phyloP scores from a whole-genome alignment of 2,113 vertebrate species.

The Cottus gobio region DNA sequence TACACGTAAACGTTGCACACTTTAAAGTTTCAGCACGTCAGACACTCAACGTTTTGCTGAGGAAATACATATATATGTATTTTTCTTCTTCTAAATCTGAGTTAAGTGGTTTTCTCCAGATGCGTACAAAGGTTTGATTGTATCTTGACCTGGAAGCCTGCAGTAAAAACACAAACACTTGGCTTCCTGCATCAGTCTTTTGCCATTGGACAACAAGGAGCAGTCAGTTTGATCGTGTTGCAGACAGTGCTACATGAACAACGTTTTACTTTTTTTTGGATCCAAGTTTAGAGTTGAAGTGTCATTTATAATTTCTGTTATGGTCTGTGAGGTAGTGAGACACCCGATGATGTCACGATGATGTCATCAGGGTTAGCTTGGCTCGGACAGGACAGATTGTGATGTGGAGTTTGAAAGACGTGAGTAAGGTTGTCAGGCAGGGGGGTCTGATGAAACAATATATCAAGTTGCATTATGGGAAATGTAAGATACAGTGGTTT shows the following conservation, averaged over 20 bases:
- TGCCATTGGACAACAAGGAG: slow-evolving; percentile 20
- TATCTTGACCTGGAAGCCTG: slow-evolving; percentile 1
- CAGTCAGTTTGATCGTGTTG: background rate
- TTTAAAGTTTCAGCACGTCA: background rate
- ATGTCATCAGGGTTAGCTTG: background rate
- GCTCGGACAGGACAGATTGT: background rate
- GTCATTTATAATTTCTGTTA: too few species aligned
- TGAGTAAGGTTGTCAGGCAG: too few species aligned
- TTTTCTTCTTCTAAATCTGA: background rate
- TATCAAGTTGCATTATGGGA: too few species aligned
- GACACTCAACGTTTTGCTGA: background rate
- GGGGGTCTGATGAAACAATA: too few species aligned
- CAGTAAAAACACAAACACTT: slow-evolving; percentile 9
- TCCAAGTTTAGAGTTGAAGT: too few species aligned
- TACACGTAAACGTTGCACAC: background rate
- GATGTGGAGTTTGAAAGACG: background rate
- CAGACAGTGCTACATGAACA: background rate
- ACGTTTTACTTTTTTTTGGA: too few species aligned
- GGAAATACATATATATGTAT: background rate
- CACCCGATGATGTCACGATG: too few species aligned
- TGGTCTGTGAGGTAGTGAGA: too few species aligned
- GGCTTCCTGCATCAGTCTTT: background rate
- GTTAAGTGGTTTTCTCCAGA: slow-evolving; percentile 12
- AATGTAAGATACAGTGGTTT: too few species aligned
- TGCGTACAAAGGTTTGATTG: slow-evolving; percentile 5